Evolutionary conservation across 2,797 vertebrate genomes (phyloP), one percentile per base, ranked within the genome.

Genomic region (Ceyx erithaca): DNA sequence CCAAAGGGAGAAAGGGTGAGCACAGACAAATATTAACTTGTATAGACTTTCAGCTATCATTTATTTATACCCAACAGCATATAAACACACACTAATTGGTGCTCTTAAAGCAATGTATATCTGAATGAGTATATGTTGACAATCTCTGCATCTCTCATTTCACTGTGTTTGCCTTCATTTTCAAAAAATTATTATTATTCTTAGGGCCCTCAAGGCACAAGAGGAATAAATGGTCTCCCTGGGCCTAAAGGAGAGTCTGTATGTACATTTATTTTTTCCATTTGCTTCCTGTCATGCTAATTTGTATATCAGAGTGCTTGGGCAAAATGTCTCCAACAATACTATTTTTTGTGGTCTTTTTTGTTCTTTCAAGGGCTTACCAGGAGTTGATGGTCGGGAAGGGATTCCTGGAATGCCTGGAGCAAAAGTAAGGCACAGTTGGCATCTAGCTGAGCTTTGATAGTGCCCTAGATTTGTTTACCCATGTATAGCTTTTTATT

Each of bases 321-420:
- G 8, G 28, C 1, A 14, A 79, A 40, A 37, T 72, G 2, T 68
- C 72, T 89, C 49, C 12, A 45, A 31, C 19, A 25, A 23, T 18
- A 20, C 5, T 20, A 9, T 57, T 30, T n/a, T 3, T 31, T 9
- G 12, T 4, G 8, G 4, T 10, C 2, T 10, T 35, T 23, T 43
- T 71, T 23, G 14, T 30, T 78, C 58, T 93, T 66, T 94, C 45
- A 85, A 99, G 99, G 99, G 99, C 19, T 98, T 99, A 93, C 98
- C 99, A 5, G 99, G 99, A 52, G 98, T 99, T 9, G 98, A 99
- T 69, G 99, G 98, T 12, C 98, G 98, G 33, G 99, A 99, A 68
- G 99, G 99, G 87, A 99, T 99, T 82, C 99, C 99, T 94, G 99
- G 99, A 93, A 98, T 99, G 98, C 99, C 99, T 1, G 99, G 99